These are phyloP conservation scores for Seriola rivoliana DNA, from an alignment of 2,113 vertebrate species.

Conservation along the genomic window DNA sequence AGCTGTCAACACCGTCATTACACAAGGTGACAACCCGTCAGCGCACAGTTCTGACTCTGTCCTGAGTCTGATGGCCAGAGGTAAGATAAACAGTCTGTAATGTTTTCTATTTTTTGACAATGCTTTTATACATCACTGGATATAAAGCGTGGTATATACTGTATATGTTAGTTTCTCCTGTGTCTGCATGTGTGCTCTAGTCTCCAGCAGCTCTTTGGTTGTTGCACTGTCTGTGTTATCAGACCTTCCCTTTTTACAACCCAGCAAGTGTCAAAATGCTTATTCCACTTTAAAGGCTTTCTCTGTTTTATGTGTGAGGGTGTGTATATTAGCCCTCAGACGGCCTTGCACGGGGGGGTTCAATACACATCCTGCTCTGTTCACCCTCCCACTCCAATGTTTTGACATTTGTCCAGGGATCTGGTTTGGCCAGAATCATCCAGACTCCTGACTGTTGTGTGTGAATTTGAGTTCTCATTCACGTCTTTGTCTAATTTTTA, in stretches of 20 bases:
- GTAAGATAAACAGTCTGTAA: conserved; percentile 76
- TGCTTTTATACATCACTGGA: not conserved
- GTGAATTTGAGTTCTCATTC: conserved; percentile 26
- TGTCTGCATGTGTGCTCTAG: not conserved
- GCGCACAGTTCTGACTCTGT: conserved; percentile 82
- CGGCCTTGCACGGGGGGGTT: conserved; percentile 76
- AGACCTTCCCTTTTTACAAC: conserved; percentile 79
- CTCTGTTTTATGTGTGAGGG: conserved; percentile 81
- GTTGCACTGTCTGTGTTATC: conserved; percentile 73
- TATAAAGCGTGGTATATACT: not conserved
- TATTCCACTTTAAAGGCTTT: conserved; percentile 85
- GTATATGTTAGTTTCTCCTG: conserved; percentile 29
- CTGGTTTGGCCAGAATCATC: conserved; percentile 42
- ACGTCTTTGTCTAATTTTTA: conserved; percentile 63
- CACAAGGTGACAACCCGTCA: conserved; percentile 43
- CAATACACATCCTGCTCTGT: conserved; percentile 85
- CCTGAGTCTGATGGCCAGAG: conserved; percentile 86
- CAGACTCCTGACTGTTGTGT: conserved; percentile 23
- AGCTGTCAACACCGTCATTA: conserved; percentile 23
- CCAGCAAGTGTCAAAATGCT: conserved; percentile 81
- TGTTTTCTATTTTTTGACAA: not conserved
- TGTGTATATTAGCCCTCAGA: conserved; percentile 88
- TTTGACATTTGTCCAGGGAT: conserved; percentile 81
- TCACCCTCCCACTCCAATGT: conserved; percentile 56
- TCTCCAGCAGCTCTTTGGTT: conserved; percentile 42